Conservation (phyloP, 2,113 vertebrate genomes). For the Cranoglanis bouderius region DNA sequence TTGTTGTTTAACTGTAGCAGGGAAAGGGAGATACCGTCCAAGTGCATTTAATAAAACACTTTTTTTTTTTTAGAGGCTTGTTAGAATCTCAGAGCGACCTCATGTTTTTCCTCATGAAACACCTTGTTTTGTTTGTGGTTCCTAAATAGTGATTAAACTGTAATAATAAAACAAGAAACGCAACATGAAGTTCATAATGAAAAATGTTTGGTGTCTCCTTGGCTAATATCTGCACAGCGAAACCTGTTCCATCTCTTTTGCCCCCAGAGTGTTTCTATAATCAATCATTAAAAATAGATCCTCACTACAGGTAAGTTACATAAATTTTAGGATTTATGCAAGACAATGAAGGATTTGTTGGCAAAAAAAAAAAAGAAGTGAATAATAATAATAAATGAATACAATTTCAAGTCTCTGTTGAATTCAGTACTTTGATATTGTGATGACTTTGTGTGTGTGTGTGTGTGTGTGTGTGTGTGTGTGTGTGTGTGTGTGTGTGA, state of each 20-base stretch:
- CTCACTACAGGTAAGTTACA: background rate
- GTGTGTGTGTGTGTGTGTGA: conserved; percentile 21
- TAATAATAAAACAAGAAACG: background rate
- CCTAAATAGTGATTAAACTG: background rate
- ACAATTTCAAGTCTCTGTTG: background rate
- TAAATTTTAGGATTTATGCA: background rate
- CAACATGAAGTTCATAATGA: background rate
- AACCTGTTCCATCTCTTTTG: conserved; percentile 33
- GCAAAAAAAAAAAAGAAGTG: background rate
- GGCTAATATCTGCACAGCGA: background rate
- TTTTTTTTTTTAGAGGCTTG: background rate
- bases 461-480: background rate
- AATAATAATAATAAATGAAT: no score
- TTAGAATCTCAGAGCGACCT: background rate
- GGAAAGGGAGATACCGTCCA: no score
- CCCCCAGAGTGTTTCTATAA: background rate
- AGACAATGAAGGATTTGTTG: background rate
- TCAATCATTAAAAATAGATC: background rate
- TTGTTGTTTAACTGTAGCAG: background rate
- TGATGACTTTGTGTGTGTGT: no score
- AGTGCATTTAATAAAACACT: background rate
- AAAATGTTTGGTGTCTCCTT: background rate
- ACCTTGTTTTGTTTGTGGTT: background rate
- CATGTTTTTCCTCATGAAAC: background rate
- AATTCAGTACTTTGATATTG: background rate